A percentile compares a stretch with the other conserved stretches of the same genome.
phyloP scores from a whole-genome alignment of 2,797 vertebrate genomes.

The Balearica regulorum region DNA sequence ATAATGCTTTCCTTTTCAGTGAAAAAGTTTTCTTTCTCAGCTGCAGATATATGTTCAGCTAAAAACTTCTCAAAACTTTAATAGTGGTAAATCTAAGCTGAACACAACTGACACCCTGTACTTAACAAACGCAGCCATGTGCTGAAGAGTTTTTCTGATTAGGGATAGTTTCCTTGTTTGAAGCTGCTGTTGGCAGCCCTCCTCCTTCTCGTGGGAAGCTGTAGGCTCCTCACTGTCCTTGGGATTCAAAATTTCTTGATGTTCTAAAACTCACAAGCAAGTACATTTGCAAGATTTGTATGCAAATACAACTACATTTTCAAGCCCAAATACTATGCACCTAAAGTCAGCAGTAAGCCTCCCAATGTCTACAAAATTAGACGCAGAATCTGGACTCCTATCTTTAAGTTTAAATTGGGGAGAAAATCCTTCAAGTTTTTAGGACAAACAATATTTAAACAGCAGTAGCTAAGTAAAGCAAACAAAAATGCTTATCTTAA shows the following conservation, averaged over 20 bases:
- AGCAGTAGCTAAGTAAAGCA: not conserved
- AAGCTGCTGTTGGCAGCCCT: not conserved
- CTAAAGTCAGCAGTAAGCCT: not conserved
- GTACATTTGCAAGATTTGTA: not conserved
- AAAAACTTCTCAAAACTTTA: not conserved
- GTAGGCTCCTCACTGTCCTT: not conserved
- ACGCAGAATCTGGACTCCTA: not conserved
- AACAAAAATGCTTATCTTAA: not conserved
- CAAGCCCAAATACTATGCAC: not conserved
- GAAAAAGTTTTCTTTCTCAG: not conserved
- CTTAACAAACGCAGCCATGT: not conserved
- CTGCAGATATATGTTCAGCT: not conserved
- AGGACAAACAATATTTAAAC: conserved; percentile 7
- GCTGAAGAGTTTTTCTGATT: not conserved
- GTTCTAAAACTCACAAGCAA: not conserved
- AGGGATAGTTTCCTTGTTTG: not conserved
- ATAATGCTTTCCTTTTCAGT: not conserved
- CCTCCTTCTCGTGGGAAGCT: not conserved
- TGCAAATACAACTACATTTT: not conserved
- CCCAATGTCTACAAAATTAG: not conserved
- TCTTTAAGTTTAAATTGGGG: not conserved
- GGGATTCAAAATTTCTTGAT: not conserved
- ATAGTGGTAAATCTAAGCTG: not conserved
- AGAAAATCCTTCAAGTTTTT: not conserved
- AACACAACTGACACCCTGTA: not conserved